These are phyloP conservation scores for Lagopus muta DNA, from an alignment of 2,113 vertebrate genomes.

Conservation along the genomic window DNA sequence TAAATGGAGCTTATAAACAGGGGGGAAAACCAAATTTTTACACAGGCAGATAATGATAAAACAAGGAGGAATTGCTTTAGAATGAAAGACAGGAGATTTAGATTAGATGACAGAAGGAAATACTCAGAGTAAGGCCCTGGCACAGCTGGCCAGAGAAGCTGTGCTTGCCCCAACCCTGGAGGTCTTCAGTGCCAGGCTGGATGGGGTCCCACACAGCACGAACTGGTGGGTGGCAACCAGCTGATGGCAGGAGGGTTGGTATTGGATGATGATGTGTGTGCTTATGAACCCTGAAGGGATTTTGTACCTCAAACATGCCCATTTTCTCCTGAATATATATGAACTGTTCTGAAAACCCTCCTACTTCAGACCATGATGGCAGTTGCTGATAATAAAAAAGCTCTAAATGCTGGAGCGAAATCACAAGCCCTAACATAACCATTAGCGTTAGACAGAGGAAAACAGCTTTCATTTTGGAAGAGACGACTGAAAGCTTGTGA, in stretches of 20 bases:
- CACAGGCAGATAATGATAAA: not conserved
- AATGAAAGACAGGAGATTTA: not conserved
- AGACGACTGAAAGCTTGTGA: accelerated
- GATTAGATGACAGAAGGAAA: not conserved
- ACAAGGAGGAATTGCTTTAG: not conserved
- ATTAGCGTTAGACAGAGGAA: not conserved
- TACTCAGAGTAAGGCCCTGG: not conserved
- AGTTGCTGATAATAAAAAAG: not conserved
- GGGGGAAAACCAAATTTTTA: not conserved
- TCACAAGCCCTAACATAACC: not conserved
- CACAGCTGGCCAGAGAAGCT: not conserved
- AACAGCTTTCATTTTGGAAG: accelerated
- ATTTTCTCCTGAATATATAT: not conserved
- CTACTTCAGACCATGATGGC: not conserved
- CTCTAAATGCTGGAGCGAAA: not conserved
- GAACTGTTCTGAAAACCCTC: not conserved
- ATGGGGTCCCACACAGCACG: not conserved
- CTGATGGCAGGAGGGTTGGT: not conserved
- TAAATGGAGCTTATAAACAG: not conserved
- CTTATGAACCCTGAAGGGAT: not conserved
- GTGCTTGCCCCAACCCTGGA: not conserved
- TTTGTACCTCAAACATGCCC: not conserved
- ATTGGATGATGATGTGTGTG: not conserved
- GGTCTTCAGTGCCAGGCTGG: not conserved
- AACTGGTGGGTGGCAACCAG: not conserved